Evolutionary conservation across 2,113 vertebrate genomes (phyloP).

Genomic region (Numida meleagris): DNA sequence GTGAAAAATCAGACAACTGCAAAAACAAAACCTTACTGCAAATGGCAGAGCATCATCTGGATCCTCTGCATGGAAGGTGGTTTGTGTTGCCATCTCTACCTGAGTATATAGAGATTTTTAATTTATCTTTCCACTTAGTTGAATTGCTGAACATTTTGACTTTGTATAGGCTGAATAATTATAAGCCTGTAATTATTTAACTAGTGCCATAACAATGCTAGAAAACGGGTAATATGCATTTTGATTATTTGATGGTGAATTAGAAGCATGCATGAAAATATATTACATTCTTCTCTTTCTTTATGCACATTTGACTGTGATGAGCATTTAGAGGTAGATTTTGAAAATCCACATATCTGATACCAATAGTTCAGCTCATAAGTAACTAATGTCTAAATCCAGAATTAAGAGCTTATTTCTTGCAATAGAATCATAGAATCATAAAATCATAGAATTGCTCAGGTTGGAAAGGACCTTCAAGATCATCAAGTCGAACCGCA

Average conservation of each 20-base stretch:
- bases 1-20: accelerated
- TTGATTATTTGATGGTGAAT: background rate
- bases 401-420: background rate
- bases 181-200: background rate
- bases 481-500: too few species aligned
- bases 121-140: background rate
- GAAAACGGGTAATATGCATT: background rate
- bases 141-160: background rate
- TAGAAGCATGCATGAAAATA: background rate
- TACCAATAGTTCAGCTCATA: background rate
- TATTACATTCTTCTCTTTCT: background rate
- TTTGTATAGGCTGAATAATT: background rate
- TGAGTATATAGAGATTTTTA: background rate
- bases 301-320: background rate
- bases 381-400: background rate
- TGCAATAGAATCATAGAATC: too few species aligned
- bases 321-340: background rate
- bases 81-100: background rate
- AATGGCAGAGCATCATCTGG: background rate
- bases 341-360: background rate
- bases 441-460: too few species aligned
- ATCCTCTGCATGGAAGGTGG: accelerated
- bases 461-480: too few species aligned
- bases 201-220: background rate
- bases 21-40: background rate